A percentile compares a stretch with the other conserved stretches of the same genome.
phyloP scores from a whole-genome alignment of 2,888 invertebrate species.

The Polydrusus pterygomalis region DNA sequence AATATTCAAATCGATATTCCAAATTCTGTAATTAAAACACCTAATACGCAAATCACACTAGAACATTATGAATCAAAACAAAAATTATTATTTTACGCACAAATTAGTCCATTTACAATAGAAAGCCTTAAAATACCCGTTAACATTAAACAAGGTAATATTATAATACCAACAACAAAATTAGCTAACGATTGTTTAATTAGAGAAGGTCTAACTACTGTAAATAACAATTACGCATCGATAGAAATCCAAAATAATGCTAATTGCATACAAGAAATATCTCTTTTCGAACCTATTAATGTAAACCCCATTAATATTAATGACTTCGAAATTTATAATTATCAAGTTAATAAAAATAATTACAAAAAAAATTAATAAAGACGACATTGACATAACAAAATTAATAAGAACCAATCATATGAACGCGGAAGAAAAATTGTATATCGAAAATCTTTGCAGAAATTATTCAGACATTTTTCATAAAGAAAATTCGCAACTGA shows the following conservation, averaged over 20 bases:
- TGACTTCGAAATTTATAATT: conserved; percentile 16
- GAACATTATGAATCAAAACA: conserved; percentile 22
- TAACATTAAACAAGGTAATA: conserved; percentile 27
- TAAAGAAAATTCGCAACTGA: conserved; percentile 39
- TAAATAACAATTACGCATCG: conserved; percentile 14
- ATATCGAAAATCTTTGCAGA: conserved; percentile 44
- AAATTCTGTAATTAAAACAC: not conserved
- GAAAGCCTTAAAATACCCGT: conserved; percentile 33
- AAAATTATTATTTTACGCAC: conserved; percentile 17
- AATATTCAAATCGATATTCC: conserved; percentile 13
- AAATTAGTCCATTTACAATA: conserved; percentile 23
- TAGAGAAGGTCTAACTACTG: conserved; percentile 4
- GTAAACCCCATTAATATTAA: conserved; percentile 7
- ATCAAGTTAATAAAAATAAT: not conserved
- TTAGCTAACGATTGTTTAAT: conserved; percentile 4
- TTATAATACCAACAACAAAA: conserved; percentile 30
- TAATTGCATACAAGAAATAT: not conserved
- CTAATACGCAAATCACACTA: not conserved
- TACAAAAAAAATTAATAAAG: not conserved
- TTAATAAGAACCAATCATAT: conserved; percentile 50
- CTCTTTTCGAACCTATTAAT: not conserved
- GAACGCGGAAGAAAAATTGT: conserved; percentile 54
- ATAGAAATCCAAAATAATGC: conserved; percentile 17
- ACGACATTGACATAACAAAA: not conserved
- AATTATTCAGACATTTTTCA: conserved; percentile 52